Evolutionary conservation across 2,888 invertebrate genomes (phyloP).

Genomic region (Conistra vaccinii): DNA sequence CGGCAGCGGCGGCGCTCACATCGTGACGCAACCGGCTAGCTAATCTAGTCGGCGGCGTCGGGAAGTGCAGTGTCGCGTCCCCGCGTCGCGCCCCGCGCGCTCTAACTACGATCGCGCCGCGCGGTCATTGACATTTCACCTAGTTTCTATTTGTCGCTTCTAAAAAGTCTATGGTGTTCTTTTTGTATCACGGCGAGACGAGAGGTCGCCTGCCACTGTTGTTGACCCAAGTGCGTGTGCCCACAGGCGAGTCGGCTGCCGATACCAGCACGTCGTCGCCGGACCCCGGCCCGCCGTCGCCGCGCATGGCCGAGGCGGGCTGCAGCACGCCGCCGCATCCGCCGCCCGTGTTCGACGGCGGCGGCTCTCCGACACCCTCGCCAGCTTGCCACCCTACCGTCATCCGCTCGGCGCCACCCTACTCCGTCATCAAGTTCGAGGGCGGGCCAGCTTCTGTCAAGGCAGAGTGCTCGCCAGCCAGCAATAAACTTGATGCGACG

Average conservation of each 20-base stretch:
- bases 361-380: constrained; percentile 85
- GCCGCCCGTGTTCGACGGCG: constrained; percentile 89
- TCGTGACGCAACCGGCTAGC: constrained; percentile 90
- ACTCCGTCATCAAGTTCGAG: constrained; percentile 91
- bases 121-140: constrained; percentile 90
- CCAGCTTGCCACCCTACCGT: constrained; percentile 88
- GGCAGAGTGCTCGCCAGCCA: constrained; percentile 78
- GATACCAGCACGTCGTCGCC: constrained; percentile 98
- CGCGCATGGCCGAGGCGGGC: constrained; percentile 93
- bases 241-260: constrained; percentile 96
- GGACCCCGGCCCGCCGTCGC: constrained; percentile 96
- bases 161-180: constrained; percentile 84
- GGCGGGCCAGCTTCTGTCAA: constrained; percentile 85
- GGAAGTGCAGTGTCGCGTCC: constrained; percentile 91
- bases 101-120: constrained; percentile 85
- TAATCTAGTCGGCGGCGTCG: constrained; percentile 90
- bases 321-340: constrained; percentile 91
- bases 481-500: constrained; percentile 79
- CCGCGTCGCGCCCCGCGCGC: constrained; percentile 81
- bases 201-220: constrained; percentile 71
- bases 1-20: constrained; percentile 77
- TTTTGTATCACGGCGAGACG: constrained; percentile 77
- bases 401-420: constrained; percentile 90
- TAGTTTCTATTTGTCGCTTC: constrained; percentile 89
- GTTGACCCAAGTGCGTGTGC: constrained; percentile 82